phyloP scores from a whole-genome alignment of 2,797 vertebrate genomes.

The Eleutherodactylus coqui region DNA sequence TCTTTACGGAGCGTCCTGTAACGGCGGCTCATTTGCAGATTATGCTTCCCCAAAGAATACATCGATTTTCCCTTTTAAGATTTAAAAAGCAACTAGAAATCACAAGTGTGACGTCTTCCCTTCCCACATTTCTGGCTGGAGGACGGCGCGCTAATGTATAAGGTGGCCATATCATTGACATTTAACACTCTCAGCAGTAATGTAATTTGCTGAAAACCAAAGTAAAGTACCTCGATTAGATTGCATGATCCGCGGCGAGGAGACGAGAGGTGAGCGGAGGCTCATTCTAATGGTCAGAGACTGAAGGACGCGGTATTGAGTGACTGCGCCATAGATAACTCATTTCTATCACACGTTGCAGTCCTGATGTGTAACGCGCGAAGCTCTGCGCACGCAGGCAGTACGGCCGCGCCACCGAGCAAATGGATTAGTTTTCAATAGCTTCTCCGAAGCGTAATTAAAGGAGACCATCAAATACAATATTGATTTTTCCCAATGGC shows the following conservation, averaged over 20 bases:
- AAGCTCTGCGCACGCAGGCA: background rate
- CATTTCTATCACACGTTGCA: conserved; percentile 13
- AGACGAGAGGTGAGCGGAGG: background rate
- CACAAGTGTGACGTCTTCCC: conserved; percentile 32
- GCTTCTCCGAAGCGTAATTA: background rate
- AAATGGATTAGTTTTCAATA: conserved; percentile 20
- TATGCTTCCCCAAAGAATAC: conserved; percentile 28
- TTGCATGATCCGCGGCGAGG: background rate
- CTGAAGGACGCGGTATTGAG: conserved; percentile 28
- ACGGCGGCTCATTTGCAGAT: conserved; percentile 35
- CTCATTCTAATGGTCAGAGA: conserved; percentile 15
- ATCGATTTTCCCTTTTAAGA: conserved; percentile 25
- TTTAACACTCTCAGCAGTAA: conserved; percentile 50
- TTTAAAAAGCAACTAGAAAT: conserved; percentile 38
- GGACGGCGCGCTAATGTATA: conserved; percentile 20
- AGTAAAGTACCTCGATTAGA: conserved; percentile 47
- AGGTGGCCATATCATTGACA: conserved; percentile 45
- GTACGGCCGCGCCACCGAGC: background rate
- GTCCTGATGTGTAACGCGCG: background rate
- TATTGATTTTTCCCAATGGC: background rate
- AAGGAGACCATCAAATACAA: background rate
- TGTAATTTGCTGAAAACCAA: conserved; percentile 41
- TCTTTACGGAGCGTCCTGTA: background rate
- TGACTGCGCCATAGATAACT: background rate
- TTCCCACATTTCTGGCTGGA: conserved; percentile 13